These are phyloP conservation scores for Ips nitidus DNA, from an alignment of 1,140 invertebrate genomes.

Conservation along the genomic window DNA sequence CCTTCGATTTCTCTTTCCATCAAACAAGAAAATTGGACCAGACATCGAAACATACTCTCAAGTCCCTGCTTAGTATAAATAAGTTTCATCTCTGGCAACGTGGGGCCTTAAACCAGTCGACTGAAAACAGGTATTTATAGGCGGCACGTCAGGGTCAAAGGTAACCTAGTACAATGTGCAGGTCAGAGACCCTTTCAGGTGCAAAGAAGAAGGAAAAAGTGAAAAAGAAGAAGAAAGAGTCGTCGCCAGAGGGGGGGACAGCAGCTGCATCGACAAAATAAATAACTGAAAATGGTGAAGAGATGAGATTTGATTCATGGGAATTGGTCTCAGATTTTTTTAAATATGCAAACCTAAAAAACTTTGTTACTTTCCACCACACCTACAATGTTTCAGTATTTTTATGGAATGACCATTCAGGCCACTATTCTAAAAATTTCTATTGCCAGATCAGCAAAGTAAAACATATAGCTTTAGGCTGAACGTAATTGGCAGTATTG, in stretches of 20 bases:
- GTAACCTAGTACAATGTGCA: slow-evolving; percentile 40
- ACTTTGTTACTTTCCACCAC: no score
- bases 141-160: slow-evolving; percentile 41
- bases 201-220: slow-evolving; percentile 28
- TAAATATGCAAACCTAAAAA: no score
- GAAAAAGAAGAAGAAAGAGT: slow-evolving; percentile 4
- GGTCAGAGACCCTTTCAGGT: slow-evolving; percentile 40
- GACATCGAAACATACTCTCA: no score
- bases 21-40: no score
- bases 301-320: neutral
- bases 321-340: no score
- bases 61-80: neutral
- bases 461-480: no score
- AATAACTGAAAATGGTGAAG: slow-evolving; percentile 3
- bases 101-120: slow-evolving; percentile 36
- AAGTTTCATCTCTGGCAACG: slow-evolving; percentile 35
- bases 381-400: no score
- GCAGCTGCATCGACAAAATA: slow-evolving; percentile 29
- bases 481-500: no score
- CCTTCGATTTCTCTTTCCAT: no score
- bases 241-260: neutral
- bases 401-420: no score
- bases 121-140: slow-evolving; percentile 40
- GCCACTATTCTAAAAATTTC: no score
- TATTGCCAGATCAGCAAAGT: no score